Evolutionary conservation across 2,113 vertebrate species (phyloP), one percentile per base, ranked within the genome.

Genomic region (Chauna torquata): DNA sequence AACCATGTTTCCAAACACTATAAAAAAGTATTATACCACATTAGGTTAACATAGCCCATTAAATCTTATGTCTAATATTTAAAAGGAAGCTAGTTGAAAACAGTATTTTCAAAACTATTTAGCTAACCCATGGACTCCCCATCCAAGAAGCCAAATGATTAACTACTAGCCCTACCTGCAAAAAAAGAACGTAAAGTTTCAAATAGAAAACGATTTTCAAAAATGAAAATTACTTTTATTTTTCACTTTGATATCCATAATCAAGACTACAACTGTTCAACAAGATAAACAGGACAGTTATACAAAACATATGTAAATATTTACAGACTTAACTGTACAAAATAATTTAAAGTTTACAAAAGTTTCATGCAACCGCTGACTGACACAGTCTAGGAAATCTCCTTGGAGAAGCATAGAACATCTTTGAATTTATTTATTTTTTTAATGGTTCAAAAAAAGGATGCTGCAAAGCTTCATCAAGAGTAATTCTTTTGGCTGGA

Each of bases 391-490:
- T 97, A 96, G 94, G 96, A 95, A 97, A 98, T 96, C 97, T 99
- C 99, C 98, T 97, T 94, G 95, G 97, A 98, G 99, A 98, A 99
- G 98, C 94, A 94, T 93, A 97, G 69, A 93, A 90, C 92, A 92
- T 96, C 88, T 97, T 55, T 96, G 92, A 97, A 81, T 92, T 98
- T 92, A 91, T 88, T 98, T 97, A 94, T 97, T 95, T 98, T 95
- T 96, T 97, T 95, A 98, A 95, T 88, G 97, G 95, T 79, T 98
- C 98, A 96, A 99, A 99, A 96, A 99, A 99, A 42, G 98, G 98
- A 92, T 99, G 99, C 55, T 97, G 97, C 64, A 99, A 97, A 58
- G 99, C 99, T 97, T 99, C 98, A 65, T 99, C 99, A 95, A 99
- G 97, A 72, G 98, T 99, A 92, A 99, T 99, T 93, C 99, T 98